Percentiles rank a stretch among this genome's conserved stretches.
Conservation (phyloP, 2,113 vertebrate species). For the Brienomyrus brachyistius region DNA sequence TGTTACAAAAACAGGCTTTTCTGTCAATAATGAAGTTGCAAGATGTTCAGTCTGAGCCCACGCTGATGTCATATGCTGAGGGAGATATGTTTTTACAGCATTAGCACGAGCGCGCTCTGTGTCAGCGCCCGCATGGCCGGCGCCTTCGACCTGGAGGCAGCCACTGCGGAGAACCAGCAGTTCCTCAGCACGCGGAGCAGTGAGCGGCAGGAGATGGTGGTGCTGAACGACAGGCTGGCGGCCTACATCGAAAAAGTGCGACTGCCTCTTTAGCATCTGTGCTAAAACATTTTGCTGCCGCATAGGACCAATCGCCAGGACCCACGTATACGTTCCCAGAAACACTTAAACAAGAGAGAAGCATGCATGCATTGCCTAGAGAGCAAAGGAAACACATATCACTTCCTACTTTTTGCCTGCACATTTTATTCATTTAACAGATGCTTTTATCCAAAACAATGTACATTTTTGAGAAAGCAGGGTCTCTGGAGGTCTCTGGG, state of each 20-base stretch:
- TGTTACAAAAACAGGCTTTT: neutral
- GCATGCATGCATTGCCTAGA: neutral
- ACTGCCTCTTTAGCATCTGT: neutral
- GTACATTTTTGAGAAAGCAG: neutral
- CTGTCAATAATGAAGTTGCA: neutral
- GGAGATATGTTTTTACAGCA: neutral
- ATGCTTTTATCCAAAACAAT: neutral
- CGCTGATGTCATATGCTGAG: neutral
- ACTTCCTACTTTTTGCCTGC: neutral
- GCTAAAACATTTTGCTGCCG: neutral
- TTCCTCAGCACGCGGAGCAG: slow-evolving; percentile 52
- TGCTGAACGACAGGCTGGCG: slow-evolving; percentile 63
- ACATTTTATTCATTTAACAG: neutral
- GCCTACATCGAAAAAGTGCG: slow-evolving; percentile 59
- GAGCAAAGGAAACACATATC: neutral
- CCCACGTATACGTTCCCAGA: neutral
- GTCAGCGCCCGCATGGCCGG: slow-evolving; percentile 39
- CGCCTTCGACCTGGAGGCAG: slow-evolving; percentile 51
- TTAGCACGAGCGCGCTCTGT: slow-evolving; percentile 45
- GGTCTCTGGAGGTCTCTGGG: neutral
- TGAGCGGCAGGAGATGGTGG: slow-evolving; percentile 57
- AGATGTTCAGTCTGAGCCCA: neutral
- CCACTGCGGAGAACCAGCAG: slow-evolving; percentile 55
- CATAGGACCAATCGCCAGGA: too few species aligned
- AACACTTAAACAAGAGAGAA: neutral